Conservation (phyloP, 2,113 vertebrate genomes). For the Crotalus viridis region DNA sequence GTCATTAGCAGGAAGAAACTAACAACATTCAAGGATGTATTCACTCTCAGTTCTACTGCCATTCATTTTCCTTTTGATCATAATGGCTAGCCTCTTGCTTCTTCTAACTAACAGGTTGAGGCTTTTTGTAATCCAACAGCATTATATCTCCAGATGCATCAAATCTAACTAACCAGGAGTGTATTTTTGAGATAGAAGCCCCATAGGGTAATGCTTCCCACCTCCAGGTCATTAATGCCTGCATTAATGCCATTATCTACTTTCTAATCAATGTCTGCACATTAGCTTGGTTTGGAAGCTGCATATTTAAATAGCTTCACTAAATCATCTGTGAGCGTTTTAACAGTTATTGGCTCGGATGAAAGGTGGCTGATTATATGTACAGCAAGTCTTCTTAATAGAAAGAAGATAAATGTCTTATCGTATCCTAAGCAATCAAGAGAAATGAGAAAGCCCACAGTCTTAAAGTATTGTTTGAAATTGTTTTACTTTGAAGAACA, state of each 20-base stretch:
- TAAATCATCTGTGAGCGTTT: not conserved
- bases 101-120: not conserved
- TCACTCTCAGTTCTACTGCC: not conserved
- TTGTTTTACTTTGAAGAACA: not conserved
- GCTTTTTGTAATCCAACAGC: not conserved
- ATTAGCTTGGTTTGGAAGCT: slow-evolving; percentile 6
- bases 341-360: not conserved
- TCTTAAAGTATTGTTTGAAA: not conserved
- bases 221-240: not conserved
- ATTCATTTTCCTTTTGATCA: not conserved
- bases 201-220: not conserved
- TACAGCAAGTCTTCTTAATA: not conserved
- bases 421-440: not conserved
- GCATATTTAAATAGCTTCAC: slow-evolving; percentile 6
- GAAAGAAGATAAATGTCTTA: not conserved
- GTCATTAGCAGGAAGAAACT: not conserved
- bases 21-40: not conserved
- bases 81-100: not conserved
- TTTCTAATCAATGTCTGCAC: not conserved
- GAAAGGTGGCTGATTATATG: not conserved
- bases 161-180: not conserved
- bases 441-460: too few relatives aligned
- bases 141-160: not conserved
- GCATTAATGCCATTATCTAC: slow-evolving; percentile 7
- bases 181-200: not conserved